Base-by-base conservation (phyloP, 2,888 invertebrate genomes). In the Nomada flava region DNA sequence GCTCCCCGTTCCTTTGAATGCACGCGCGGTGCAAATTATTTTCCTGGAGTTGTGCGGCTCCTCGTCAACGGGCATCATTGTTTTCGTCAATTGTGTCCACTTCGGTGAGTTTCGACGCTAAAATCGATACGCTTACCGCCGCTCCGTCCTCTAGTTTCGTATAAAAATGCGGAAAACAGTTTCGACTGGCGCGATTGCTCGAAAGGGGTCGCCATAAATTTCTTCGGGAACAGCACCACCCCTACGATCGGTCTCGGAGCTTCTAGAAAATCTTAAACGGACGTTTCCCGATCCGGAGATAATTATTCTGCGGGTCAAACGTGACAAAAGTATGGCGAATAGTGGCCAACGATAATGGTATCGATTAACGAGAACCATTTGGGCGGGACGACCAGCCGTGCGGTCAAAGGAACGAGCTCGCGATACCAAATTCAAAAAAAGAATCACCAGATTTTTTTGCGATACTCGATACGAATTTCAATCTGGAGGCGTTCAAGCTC, bases 201-300 rank as follows among this genome's bases (percentile, higher is more conserved):
- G 36, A 7, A 36, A 36, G 36, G 36, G 36, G 36, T 36, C 36
- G 36, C 5, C 36, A 5, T 5, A 7, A 36, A 36, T 36, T 36
- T 36, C 36, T 36, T 36, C 36, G 36, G 36, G 18, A 55, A 55
- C 53, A 5, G 20, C 29, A 9, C 47, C 29, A 67, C 29, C 20
- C 55, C 13, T 20, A 11, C 55, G 26, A 47, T 67, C 55, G 20
- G 5, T 18, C 18, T 36, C 11, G 59, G 26, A 60, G 23, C 36
- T 36, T 2, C 20, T 11, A n/a, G 59, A 70, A 60, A 75, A 60
- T 73, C 55, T 20, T 55, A 26, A 36, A 4, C 36, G 60, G 52
- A 62, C 60, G 53, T 44, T 47, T 42, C 26, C 36, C 70, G 3
- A 73, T 20, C 10, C n/a, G 23, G 18, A n/a, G 23, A 59, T 68